Percentiles rank a stretch among this genome's conserved stretches.
phyloP scores from a whole-genome alignment of 2,113 vertebrate genomes.

The Globicephala melas region DNA sequence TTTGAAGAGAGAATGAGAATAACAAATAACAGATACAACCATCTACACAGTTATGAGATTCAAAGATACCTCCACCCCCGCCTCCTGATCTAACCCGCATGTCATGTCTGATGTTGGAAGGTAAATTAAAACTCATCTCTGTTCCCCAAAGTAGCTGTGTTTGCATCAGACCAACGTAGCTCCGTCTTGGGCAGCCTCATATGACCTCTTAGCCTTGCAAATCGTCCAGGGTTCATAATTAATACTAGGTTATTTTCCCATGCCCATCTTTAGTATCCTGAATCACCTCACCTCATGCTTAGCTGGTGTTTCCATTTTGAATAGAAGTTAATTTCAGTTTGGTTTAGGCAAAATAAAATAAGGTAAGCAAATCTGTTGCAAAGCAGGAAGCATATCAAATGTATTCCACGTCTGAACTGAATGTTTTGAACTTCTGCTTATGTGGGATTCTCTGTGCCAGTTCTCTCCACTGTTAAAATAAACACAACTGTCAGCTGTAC shows the following conservation, averaged over 20 bases:
- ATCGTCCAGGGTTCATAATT: background rate
- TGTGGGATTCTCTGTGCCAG: background rate
- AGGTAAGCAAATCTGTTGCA: background rate
- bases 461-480: background rate
- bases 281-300: background rate
- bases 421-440: background rate
- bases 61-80: background rate
- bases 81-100: background rate
- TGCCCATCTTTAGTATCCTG: background rate
- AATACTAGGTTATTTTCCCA: background rate
- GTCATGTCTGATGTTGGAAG: background rate
- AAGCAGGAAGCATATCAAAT: background rate
- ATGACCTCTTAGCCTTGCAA: background rate
- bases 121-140: constrained; percentile 14
- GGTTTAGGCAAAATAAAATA: background rate
- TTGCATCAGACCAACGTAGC: background rate
- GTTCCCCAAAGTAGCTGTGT: background rate
- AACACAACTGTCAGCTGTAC: background rate
- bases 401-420: background rate
- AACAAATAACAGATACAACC: background rate
- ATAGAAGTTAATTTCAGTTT: background rate
- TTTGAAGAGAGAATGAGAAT: background rate
- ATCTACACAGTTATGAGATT: background rate
- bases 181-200: background rate
- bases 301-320: background rate